phyloP scores from a whole-genome alignment of 1,140 invertebrate genomes.

The Drosophila sulfurigaster region DNA sequence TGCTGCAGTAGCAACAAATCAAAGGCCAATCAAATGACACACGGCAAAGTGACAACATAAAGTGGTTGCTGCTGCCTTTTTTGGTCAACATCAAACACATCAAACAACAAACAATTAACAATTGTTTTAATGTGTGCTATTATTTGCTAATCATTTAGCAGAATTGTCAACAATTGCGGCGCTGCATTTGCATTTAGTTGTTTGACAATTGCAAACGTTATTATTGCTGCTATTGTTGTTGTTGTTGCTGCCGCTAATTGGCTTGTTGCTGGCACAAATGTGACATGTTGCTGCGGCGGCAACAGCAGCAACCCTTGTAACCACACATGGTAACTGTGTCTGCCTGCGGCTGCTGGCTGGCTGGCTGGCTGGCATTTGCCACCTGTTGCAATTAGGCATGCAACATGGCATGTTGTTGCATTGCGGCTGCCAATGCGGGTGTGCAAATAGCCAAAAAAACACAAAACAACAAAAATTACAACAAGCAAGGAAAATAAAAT shows the following conservation, averaged over 20 bases:
- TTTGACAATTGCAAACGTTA: constrained; percentile 62
- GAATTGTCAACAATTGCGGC: constrained; percentile 44
- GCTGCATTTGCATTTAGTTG: constrained; percentile 36
- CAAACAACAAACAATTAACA: constrained; percentile 47
- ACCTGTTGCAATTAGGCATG: constrained; percentile 83
- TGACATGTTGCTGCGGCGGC: constrained; percentile 44
- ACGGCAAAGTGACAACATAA: constrained; percentile 42
- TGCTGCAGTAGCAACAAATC: constrained; percentile 68
- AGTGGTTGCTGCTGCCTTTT: constrained; percentile 64
- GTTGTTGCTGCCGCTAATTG: constrained; percentile 48
- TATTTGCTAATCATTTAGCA: constrained; percentile 53
- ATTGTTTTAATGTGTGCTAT: constrained; percentile 50
- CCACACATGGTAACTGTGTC: constrained; percentile 38
- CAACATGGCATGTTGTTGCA: constrained; percentile 81
- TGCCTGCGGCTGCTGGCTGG: constrained; percentile 31
- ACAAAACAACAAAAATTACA: too few relatives aligned
- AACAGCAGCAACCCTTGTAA: constrained; percentile 49
- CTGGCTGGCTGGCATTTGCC: constrained; percentile 62
- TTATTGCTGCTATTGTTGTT: constrained; percentile 30
- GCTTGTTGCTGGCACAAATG: constrained; percentile 53
- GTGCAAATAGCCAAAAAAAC: constrained; percentile 49
- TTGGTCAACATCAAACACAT: constrained; percentile 45
- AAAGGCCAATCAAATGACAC: constrained; percentile 71
- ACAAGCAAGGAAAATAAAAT: constrained; percentile 5
- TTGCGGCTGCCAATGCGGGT: constrained; percentile 64